Base-by-base conservation (phyloP, 2,797 vertebrate genomes). In the Rallus crepitans region DNA sequence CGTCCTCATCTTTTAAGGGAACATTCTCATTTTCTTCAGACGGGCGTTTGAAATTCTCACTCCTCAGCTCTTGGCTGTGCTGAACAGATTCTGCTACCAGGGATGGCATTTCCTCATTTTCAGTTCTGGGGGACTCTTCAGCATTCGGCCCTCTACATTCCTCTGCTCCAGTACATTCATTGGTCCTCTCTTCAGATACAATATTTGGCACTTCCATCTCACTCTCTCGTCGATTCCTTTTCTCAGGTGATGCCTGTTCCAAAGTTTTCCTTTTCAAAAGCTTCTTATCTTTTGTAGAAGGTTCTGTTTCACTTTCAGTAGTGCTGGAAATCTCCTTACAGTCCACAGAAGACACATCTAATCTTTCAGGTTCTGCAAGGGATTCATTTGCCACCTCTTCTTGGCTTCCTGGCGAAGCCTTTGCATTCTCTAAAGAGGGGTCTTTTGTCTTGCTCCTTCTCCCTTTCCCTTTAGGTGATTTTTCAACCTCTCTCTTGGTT, bases 171-270 rank as follows among this genome's bases (percentile, higher is more conserved):
- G 53, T 45, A 96, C 72, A 97, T 97, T 98, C 92, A 93, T 64
- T 82, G 80, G 73, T 96, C 88, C 93, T 97, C 80, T 98, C 98
- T 64, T 98, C 98, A 47, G 97, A 96, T 24, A 96, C 15, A 8
- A 95, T 97, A 86, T 97, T 96, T 91, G 98, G 97, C 65, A 97
- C 96, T 82, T 98, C 98, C 56, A 98, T 97, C 82, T 98, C 99
- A 30, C 96, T 97, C 59, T 99, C 98, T 1, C 98, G 92, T 10
- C 99, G 97, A 35, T 97, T 96, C 95, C 98, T 99, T 94, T 99
- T 99, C 70, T 99, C 99, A 0, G 98, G 98, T 0, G 97, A 98
- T 10, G 98, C 93, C 28, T 98, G 99, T 79, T 99, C 99, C 5
- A 94, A 89, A 16, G 98, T 97, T 95, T 99, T 99, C 37, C 99